Evolutionary conservation across 2,113 vertebrate species (phyloP), one percentile per base, ranked within the genome.

Genomic region (Perognathus longimembris): DNA sequence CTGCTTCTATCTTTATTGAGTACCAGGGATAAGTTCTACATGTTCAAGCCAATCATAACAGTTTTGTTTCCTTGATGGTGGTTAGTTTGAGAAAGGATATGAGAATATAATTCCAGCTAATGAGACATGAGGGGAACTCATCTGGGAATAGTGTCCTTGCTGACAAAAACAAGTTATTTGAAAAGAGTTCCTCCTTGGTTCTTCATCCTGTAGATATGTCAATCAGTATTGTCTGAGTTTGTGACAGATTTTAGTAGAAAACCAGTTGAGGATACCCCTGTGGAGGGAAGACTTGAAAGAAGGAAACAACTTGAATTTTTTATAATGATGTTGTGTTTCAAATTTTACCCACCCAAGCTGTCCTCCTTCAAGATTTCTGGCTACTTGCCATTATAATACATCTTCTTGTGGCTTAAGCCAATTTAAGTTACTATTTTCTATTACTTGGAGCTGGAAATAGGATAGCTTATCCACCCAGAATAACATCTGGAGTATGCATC

Each of bases 401-500:
- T 78, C 36, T 38, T 54, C 50, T 85, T 59, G n/a, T 67, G 22
- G 45, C 59, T 73, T 71, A 64, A 85, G 42, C 9, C 42, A 40
- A 34, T 67, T 66, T 34, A 26, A 75, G 22, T 38, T 38, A 80
- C 50, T 30, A 69, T 50, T 93, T 89, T 79, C 54, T 86, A 22
- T 70, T 70, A 61, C 38, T 90, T 24, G 38, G 10, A 64, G 22
- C 69, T 88, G 42, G 32, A 90, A 83, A 73, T 76, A 32, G 70
- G 28, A 30, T 70, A 12, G 42, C 9, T 88, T 85, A 34, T 30
- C 50, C 3, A 34, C 11, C 70, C 42, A 92, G 85, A 89, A 76
- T 85, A 88, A 73, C 32, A 85, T 88, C 70, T 90, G 42, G 57
- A 64, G 90, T 85, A 50, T 86, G 76, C 45, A 73, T 30, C 45